Conservation (phyloP, 2,888 invertebrate genomes). For the Pristionchus entomophagus region DNA sequence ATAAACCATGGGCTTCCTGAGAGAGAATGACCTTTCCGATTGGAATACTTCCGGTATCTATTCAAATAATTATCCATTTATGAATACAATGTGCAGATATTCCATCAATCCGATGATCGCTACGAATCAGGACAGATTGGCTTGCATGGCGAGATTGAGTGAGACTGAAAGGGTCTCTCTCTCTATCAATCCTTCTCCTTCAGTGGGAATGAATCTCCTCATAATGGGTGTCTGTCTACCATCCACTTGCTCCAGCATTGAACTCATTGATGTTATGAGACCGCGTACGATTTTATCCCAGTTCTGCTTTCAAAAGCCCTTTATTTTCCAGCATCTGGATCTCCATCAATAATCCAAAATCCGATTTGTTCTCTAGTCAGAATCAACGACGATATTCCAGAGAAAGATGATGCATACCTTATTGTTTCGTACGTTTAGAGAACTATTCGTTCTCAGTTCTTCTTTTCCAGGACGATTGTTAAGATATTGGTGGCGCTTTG, state of each 20-base stretch:
- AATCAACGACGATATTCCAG: background rate
- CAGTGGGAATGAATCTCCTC: background rate
- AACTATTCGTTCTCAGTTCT: no score
- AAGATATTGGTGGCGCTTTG: background rate
- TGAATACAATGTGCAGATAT: background rate
- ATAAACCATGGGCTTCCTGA: background rate
- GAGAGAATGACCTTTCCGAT: background rate
- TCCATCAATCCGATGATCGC: background rate
- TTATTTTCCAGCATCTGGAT: background rate
- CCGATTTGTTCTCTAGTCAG: background rate
- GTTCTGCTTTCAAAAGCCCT: background rate
- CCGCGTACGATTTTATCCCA: background rate
- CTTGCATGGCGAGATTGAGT: background rate
- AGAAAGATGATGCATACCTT: background rate
- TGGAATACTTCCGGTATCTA: conserved; percentile 19
- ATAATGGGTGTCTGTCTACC: background rate
- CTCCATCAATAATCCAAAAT: background rate
- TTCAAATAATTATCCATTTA: background rate
- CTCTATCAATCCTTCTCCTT: background rate
- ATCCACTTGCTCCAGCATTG: background rate
- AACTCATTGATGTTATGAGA: background rate
- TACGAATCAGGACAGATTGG: background rate
- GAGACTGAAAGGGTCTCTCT: background rate
- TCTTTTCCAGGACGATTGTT: background rate
- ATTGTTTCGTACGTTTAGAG: background rate